These are phyloP conservation scores for Phylloscopus collybita DNA, from an alignment of 2,797 vertebrate genomes.

Conservation along the genomic window DNA sequence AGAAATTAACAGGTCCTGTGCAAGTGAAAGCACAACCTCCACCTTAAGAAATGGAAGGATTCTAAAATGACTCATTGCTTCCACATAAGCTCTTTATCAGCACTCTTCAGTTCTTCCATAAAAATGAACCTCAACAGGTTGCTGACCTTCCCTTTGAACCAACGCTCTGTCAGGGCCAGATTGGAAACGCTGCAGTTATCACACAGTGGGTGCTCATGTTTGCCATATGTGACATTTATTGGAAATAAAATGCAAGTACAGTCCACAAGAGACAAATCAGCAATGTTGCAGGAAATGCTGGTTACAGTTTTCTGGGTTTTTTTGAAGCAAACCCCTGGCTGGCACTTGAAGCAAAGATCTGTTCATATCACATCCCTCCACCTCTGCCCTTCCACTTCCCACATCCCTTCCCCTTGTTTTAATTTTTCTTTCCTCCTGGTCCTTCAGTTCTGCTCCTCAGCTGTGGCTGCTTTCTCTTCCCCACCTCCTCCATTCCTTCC, in stretches of 20 bases:
- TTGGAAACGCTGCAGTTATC: background rate
- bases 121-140: background rate
- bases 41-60: background rate
- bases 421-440: background rate
- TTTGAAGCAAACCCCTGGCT: background rate
- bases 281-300: background rate
- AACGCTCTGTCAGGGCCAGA: background rate
- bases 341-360: background rate
- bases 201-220: background rate
- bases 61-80: background rate
- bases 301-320: background rate
- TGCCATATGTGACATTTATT: background rate
- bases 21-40: background rate
- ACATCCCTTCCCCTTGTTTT: fast-evolving
- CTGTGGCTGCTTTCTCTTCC: background rate
- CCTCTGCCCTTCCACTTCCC: background rate
- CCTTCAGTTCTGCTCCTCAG: background rate
- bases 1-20: background rate
- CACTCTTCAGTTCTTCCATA: background rate
- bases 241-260: background rate
- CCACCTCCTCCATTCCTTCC: background rate
- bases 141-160: background rate
- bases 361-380: background rate
- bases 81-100: background rate
- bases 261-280: background rate